phyloP scores from a whole-genome alignment of 2,113 vertebrate genomes.

The Vidua chalybeata region DNA sequence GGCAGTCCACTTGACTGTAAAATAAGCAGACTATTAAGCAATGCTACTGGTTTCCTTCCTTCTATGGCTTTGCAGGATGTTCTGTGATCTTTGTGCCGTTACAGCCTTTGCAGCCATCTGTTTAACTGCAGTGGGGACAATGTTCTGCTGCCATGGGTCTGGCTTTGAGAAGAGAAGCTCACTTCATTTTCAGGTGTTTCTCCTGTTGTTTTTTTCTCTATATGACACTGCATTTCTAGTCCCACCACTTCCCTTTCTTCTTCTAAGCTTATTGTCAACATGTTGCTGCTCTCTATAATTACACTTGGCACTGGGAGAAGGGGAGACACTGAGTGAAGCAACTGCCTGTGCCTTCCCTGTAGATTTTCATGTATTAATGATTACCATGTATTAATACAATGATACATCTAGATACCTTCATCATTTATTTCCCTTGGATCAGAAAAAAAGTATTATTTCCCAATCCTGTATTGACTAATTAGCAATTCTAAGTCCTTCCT shows the following conservation, averaged over 20 bases:
- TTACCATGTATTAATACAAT: background rate
- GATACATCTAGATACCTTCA: background rate
- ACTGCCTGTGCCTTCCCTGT: background rate
- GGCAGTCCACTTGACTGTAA: slow-evolving; percentile 56
- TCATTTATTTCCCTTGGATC: background rate
- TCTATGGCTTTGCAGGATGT: slow-evolving; percentile 38
- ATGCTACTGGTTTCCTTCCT: slow-evolving; percentile 65
- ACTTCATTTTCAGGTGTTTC: background rate
- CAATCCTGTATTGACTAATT: background rate
- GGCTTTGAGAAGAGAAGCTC: background rate
- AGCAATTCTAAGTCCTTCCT: background rate
- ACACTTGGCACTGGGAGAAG: background rate
- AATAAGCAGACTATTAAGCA: slow-evolving; percentile 63
- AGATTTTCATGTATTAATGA: background rate
- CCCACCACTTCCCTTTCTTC: background rate
- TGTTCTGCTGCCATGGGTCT: rapidly evolving
- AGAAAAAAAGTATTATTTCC: background rate
- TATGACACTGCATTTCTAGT: background rate
- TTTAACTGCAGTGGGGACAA: background rate
- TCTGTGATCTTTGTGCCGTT: background rate
- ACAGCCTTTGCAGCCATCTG: background rate
- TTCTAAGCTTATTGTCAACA: slow-evolving; percentile 11
- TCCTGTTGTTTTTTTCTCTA: background rate
- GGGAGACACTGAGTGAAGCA: background rate
- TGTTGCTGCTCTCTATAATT: background rate